phyloP scores from a whole-genome alignment of 2,888 invertebrate species.

The Cheilosia vulpina region DNA sequence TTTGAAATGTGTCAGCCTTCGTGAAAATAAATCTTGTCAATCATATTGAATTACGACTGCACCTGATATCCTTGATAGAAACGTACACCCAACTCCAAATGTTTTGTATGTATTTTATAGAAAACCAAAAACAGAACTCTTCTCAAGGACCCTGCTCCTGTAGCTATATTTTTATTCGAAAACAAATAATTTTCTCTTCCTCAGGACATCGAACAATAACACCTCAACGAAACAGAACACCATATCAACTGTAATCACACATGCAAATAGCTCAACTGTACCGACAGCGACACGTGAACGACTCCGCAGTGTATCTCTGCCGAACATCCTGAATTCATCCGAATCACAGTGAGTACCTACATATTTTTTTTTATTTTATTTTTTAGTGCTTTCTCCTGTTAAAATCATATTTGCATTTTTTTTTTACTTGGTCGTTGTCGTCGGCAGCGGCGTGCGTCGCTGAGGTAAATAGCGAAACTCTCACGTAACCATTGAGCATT shows the following conservation, averaged over 20 bases:
- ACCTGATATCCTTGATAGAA: not conserved
- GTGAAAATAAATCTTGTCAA: not conserved
- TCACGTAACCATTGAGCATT: conserved; percentile 24
- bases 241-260: conserved; percentile 61
- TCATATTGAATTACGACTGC: not conserved
- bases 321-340: conserved; percentile 77
- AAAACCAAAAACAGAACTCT: too few relatives aligned
- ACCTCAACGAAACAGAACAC: conserved; percentile 54
- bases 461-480: conserved; percentile 44
- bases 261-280: conserved; percentile 59
- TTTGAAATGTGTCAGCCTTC: not conserved
- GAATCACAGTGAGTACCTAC: conserved; percentile 66
- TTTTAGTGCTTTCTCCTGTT: not conserved
- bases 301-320: conserved; percentile 79
- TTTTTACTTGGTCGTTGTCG: not conserved
- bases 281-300: conserved; percentile 58
- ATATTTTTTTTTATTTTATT: conserved; percentile 4
- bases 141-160: not conserved
- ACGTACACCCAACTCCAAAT: not conserved
- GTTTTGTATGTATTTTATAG: not conserved
- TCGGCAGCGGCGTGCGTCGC: conserved; percentile 9
- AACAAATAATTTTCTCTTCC: conserved; percentile 39
- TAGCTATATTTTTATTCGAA: conserved; percentile 22
- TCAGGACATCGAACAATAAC: conserved; percentile 70
- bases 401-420: not conserved